Percentiles rank a stretch among this genome's conserved stretches.
Evolutionary conservation across 23 tunicate genomes (phyloP).

Genomic region (Styela plicata): DNA sequence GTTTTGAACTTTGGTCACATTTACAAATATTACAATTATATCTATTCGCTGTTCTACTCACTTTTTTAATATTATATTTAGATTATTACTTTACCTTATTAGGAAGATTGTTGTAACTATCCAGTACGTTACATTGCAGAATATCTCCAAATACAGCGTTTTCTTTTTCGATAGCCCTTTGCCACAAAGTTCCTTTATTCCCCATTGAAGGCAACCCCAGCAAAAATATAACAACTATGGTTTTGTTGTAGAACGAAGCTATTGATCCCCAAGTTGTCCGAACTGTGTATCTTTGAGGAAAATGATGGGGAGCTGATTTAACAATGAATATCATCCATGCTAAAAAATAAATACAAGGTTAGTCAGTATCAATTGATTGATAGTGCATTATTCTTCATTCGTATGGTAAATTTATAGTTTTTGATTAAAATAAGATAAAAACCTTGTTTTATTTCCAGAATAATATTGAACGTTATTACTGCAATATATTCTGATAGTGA

Average conservation of each 20-base stretch:
- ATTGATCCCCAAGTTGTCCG: slow-evolving; percentile 71
- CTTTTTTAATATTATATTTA: too few relatives aligned
- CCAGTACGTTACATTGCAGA: slow-evolving; percentile 56
- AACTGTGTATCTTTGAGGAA: slow-evolving; percentile 30
- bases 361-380: too few relatives aligned
- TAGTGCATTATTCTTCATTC: too few relatives aligned
- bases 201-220: slow-evolving; percentile 24
- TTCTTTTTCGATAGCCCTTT: slow-evolving; percentile 44
- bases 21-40: too few relatives aligned
- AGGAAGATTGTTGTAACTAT: slow-evolving; percentile 60
- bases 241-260: slow-evolving; percentile 1
- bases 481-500: too few relatives aligned
- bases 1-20: too few relatives aligned
- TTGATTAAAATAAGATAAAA: too few relatives aligned
- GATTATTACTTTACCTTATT: too few relatives aligned
- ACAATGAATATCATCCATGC: slow-evolving; percentile 73
- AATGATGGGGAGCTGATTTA: slow-evolving; percentile 58
- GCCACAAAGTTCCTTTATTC: neutral
- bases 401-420: too few relatives aligned
- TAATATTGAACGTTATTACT: too few relatives aligned
- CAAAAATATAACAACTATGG: slow-evolving; percentile 43
- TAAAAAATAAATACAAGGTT: neutral
- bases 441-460: too few relatives aligned
- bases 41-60: too few relatives aligned
- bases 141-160: slow-evolving; percentile 69